A percentile compares a stretch with the other conserved stretches of the same genome.
These are phyloP conservation scores for Homalodisca vitripennis DNA, from an alignment of 1,140 invertebrate species.

Conservation along the genomic window DNA sequence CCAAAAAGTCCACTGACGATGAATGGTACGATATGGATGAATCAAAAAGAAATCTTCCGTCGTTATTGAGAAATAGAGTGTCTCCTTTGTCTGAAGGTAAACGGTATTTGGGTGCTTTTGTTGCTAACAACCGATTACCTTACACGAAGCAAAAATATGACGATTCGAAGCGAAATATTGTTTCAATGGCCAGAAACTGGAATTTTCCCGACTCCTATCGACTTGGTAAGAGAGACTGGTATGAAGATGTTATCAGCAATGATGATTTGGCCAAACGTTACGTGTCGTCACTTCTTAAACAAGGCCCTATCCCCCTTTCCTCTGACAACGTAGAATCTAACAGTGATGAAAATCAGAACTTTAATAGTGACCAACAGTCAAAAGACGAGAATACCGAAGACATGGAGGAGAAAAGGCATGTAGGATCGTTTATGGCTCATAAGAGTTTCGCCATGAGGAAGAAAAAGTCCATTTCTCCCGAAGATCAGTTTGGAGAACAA, in stretches of 20 bases:
- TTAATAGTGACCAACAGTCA: not conserved
- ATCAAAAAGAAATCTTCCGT: slow-evolving; percentile 40
- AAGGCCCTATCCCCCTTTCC: slow-evolving; percentile 36
- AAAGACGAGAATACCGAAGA: not conserved
- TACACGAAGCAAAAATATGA: slow-evolving; percentile 15
- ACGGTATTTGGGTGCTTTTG: slow-evolving; percentile 38
- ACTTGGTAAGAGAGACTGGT: slow-evolving; percentile 16
- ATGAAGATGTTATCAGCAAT: slow-evolving; percentile 1
- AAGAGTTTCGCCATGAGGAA: slow-evolving; percentile 31
- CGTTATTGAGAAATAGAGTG: slow-evolving; percentile 37
- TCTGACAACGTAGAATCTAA: not conserved
- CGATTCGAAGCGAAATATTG: slow-evolving; percentile 33
- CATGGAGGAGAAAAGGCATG: slow-evolving; percentile 29
- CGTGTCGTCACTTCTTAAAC: slow-evolving; percentile 38
- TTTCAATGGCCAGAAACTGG: slow-evolving; percentile 18
- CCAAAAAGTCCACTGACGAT: slow-evolving; percentile 30
- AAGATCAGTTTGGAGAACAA: slow-evolving; percentile 30
- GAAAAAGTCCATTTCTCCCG: slow-evolving; percentile 27
- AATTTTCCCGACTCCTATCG: not conserved
- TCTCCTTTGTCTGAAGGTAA: slow-evolving; percentile 38
- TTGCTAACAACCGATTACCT: slow-evolving; percentile 25
- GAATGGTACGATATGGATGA: slow-evolving; percentile 26
- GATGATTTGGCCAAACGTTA: slow-evolving; percentile 33
- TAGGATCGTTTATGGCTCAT: slow-evolving; percentile 30
- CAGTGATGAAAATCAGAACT: slow-evolving; percentile 18